Base-by-base conservation (phyloP, 2,797 vertebrate species). In the Steatocranus sp. region DNA sequence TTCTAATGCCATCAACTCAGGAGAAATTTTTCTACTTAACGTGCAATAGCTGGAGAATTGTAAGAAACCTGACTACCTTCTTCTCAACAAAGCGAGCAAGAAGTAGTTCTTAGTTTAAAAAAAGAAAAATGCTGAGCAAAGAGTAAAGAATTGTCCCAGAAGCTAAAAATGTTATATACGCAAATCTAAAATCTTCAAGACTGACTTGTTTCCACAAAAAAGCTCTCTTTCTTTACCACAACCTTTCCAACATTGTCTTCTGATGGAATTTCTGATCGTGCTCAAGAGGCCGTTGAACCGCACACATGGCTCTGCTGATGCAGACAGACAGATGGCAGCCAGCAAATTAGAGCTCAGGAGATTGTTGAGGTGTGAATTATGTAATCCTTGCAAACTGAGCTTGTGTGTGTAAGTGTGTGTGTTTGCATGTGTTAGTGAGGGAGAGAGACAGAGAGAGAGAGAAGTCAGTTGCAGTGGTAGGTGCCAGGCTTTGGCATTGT, bases 281-380 rank as follows among this genome's bases (percentile, higher is more conserved):
- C 77, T 86, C 43, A 17, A 82, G 83, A 88, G 30, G 81, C 78
- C 4, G 4, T 58, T 75, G 41, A 36, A 81, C 80, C 76, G 6
- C 84, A 86, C 86, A 89, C 84, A 53, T 78, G 85, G 85, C 41
- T 83, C 23, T 11, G 80, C n/a, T 20, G 4, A 70, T 83, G 87
- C 18, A 68, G 89, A 84, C 86, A 74, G 81, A 83, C 86, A 86
- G 87, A 91, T 88, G 86, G 85, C 56, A 81, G 76, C 84, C 63
- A 23, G 68, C 88, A 85, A 83, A 82, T 83, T 75, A 76, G 46
- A 66, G 32, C 61, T 83, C 66, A 73, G 80, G 49, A 75, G 83
- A 89, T 87, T 83, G 63, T 66, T 23, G 80, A 91, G 82, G 91
- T 92, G 89, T 85, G 89, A 88, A 90, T 92, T 91, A 83, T 91